Evolutionary conservation across 2,113 vertebrate genomes (phyloP), one percentile per base, ranked within the genome.

Genomic region (Toxotes jaculatrix): DNA sequence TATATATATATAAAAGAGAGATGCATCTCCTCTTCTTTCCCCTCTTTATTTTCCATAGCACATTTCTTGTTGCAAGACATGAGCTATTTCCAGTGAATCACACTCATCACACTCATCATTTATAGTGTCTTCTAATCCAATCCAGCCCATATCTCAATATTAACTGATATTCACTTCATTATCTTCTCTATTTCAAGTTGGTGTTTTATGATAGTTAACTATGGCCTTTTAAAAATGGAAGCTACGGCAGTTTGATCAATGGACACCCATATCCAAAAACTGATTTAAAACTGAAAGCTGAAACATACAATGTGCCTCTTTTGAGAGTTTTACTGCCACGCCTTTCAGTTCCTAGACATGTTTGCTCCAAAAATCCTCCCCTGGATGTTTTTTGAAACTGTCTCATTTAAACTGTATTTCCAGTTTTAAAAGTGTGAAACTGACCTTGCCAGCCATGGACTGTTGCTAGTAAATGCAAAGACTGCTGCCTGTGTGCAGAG

Each of bases 361-460:
- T 62, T 45, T 32, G 45, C 36, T 34, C 5, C 32, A 64, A 65
- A 84, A 73, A 32, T 68, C 67, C 32, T 79, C 57, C 63, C 16
- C 43, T 32, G 62, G 43, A 59, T 65, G 57, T 38, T 61, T 75
- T 63, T 74, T 4, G 32, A n/a, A 45, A 81, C 34, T 19, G 49
- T 53, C 71, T 79, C 10, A 77, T 92, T 84, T 79, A 71, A 87
- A 77, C 82, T 49, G 67, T 74, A 34, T 78, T 82, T 81, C 7
- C 47, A 63, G 32, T 80, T 80, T 84, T 68, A 83, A 77, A 78
- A 53, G 63, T 82, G 68, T 86, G 72, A 76, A 80, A 49, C 65
- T 79, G 76, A 85, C 78, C 82, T 77, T 27, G 59, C 60, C 82
- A 55, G 45, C n/a, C 23, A 9, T 49, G 56, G 68, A 74, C 77